Evolutionary conservation across 2,888 invertebrate species (phyloP), one percentile per base, ranked within the genome.

Genomic region (Thalpophila matura): DNA sequence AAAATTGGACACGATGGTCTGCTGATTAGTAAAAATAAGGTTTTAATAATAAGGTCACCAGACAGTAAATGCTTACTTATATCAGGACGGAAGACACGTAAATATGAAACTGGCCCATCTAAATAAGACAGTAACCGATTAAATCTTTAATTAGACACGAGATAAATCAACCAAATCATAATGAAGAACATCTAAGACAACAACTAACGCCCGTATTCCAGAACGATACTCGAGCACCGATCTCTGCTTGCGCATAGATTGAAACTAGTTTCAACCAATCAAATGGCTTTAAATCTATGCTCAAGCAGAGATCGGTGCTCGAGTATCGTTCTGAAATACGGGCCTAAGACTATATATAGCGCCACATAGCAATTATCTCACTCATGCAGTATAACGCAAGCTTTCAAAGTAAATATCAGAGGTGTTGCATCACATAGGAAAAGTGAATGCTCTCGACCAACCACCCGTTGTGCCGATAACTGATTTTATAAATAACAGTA

Each of bases 371-470:
- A 37, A 2, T 7, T 49, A 2, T n/a, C 1, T 62, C 50, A 51
- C 65, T 50, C n/a, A 27, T 4, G 9, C 10, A 46, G 43, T 50
- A 26, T 2, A 20, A 14, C 37, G 43, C 63, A 29, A n/a, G 10
- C 50, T n/a, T 51, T 18, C 12, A 40, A 33, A 33, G 54, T 22
- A 66, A 70, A 70, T 56, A 82, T 65, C 63, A 43, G 50, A 56
- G 49, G 18, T 54, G 62, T 81, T 81, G 72, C 81, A 74, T 81
- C 79, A 82, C 54, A 46, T 61, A 73, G 79, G 75, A 79, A 81
- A 79, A 81, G 83, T 77, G 81, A 82, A 81, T 54, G 74, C 66
- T 74, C 81, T 79, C 68, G 24, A 63, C 38, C 22, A 70, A 40
- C 72, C 66, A 73, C 77, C 65, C 64, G 77, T 47, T 64, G 62